Percentiles rank a stretch among this genome's conserved stretches.
phyloP scores from a whole-genome alignment of 2,797 vertebrate genomes.

The Tapirus indicus region DNA sequence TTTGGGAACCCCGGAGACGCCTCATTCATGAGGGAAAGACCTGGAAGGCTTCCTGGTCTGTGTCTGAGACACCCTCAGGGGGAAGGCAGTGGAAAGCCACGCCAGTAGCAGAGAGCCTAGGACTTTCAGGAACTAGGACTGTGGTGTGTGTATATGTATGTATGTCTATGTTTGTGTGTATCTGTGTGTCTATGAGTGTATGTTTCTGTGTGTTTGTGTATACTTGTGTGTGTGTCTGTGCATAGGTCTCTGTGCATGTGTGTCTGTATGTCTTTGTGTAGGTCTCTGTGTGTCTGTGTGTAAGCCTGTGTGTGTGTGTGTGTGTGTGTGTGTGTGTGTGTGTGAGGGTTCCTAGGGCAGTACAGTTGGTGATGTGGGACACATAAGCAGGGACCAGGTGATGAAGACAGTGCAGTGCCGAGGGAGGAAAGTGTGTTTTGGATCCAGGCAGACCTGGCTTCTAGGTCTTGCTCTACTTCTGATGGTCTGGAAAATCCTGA shows the following conservation, averaged over 20 bases:
- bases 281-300: neutral
- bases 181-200: neutral
- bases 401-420: neutral
- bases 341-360: neutral
- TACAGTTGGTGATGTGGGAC: neutral
- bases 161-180: neutral
- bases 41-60: neutral
- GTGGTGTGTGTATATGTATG: neutral
- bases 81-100: neutral
- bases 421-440: neutral
- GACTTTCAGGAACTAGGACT: neutral
- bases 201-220: neutral
- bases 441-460: neutral
- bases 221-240: neutral
- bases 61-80: neutral
- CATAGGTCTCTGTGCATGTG: neutral
- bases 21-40: neutral
- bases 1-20: rapidly evolving
- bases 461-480: neutral
- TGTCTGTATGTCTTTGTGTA: neutral
- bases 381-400: neutral
- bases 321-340: neutral
- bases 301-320: neutral
- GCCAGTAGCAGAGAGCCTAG: neutral
- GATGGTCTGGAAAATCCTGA: neutral